Conservation (phyloP, 2,888 invertebrate species). For the Pycnomerus fuliginosus region DNA sequence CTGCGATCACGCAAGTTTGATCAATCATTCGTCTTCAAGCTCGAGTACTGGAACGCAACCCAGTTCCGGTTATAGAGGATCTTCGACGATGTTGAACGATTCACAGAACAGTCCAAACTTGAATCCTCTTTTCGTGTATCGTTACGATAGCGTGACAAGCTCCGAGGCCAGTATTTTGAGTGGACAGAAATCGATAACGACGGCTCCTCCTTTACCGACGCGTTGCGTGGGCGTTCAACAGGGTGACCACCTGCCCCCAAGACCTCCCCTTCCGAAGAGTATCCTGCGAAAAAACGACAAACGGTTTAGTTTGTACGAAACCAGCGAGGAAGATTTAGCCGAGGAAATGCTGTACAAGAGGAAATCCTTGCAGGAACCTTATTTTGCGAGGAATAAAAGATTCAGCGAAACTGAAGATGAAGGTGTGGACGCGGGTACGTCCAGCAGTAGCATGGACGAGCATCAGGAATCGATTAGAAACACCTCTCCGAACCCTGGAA, state of each 20-base stretch:
- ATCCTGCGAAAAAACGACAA: constrained; percentile 56
- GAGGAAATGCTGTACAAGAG: constrained; percentile 60
- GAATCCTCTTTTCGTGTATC: constrained; percentile 78
- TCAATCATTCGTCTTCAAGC: constrained; percentile 62
- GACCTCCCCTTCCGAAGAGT: constrained; percentile 71
- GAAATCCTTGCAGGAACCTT: constrained; percentile 75
- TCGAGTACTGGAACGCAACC: constrained; percentile 77
- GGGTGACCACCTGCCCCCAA: constrained; percentile 64
- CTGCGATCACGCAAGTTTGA: constrained; percentile 57
- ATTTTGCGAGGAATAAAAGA: constrained; percentile 54
- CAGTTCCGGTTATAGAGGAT: constrained; percentile 83
- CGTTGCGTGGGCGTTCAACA: constrained; percentile 65
- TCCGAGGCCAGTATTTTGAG: constrained; percentile 68
- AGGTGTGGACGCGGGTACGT: constrained; percentile 57
- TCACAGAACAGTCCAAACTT: constrained; percentile 67
- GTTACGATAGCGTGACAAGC: constrained; percentile 74
- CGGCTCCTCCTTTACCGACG: constrained; percentile 62
- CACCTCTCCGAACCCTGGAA: constrained; percentile 17
- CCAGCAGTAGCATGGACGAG: constrained; percentile 62
- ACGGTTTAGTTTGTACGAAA: constrained; percentile 80
- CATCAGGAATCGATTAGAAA: constrained; percentile 49
- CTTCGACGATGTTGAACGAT: constrained; percentile 80
- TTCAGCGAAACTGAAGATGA: constrained; percentile 59
- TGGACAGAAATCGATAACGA: constrained; percentile 52
- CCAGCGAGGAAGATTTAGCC: constrained; percentile 56